A percentile compares a stretch with the other conserved stretches of the same genome.
These are phyloP conservation scores for Odontamblyopus rebecca DNA, from an alignment of 2,797 vertebrate species.

Conservation along the genomic window DNA sequence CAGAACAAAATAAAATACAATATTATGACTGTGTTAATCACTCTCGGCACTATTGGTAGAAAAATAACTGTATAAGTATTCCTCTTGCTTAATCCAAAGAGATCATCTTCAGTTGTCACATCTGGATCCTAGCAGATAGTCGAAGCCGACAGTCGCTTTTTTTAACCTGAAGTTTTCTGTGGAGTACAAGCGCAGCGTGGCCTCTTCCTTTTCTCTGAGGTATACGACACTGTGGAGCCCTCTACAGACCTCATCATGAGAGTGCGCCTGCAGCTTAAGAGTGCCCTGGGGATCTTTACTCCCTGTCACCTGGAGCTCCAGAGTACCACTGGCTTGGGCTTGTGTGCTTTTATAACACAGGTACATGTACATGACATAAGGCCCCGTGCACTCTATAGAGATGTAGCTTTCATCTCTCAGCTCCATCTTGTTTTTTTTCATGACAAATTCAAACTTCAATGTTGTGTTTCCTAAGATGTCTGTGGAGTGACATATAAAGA, in stretches of 20 bases:
- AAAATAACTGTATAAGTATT: not conserved
- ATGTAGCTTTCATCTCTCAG: not conserved
- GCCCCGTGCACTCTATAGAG: slow-evolving; percentile 46
- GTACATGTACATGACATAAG: slow-evolving; percentile 52
- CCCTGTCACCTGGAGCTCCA: slow-evolving; percentile 35
- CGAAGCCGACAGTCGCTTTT: slow-evolving; percentile 38
- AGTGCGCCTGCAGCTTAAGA: not conserved
- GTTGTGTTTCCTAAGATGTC: accelerated
- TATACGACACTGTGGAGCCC: slow-evolving; percentile 30
- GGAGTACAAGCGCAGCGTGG: slow-evolving; percentile 8
- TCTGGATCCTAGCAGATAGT: slow-evolving; percentile 38
- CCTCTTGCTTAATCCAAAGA: not conserved
- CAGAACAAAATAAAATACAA: not conserved
- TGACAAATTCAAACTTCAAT: accelerated
- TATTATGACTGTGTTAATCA: not conserved
- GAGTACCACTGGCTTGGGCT: accelerated
- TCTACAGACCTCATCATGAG: not conserved
- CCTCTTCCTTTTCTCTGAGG: slow-evolving; percentile 14
- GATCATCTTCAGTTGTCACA: slow-evolving; percentile 31
- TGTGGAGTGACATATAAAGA: slow-evolving; percentile 13
- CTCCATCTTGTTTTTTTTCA: not conserved
- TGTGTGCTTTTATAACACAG: not conserved
- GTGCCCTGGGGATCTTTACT: accelerated
- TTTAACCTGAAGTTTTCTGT: accelerated
- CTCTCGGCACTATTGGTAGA: not conserved